These are phyloP conservation scores for Cantharis rufa DNA, from an alignment of 2,888 invertebrate species.

Conservation along the genomic window DNA sequence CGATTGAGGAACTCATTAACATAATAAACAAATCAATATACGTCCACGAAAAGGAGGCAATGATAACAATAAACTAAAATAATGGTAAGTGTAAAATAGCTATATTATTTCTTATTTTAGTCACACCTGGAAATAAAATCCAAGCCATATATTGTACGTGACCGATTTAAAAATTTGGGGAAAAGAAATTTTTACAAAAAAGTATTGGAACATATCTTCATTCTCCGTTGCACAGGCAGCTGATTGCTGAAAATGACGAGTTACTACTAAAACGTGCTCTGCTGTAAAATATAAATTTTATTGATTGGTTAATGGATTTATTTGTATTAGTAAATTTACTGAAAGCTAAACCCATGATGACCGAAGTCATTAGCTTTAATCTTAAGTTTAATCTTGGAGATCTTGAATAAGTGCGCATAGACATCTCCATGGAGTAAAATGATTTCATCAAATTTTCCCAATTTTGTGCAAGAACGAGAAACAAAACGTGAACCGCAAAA, in stretches of 20 bases:
- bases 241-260: neutral
- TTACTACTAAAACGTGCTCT: constrained; percentile 31
- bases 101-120: neutral
- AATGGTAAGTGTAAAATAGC: neutral
- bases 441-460: constrained; percentile 54
- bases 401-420: constrained; percentile 30
- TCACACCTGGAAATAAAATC: constrained; percentile 45
- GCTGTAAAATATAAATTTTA: constrained; percentile 23
- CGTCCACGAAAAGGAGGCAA: constrained; percentile 73
- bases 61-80: constrained; percentile 55
- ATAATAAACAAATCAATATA: constrained; percentile 76
- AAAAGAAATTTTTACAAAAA: constrained; percentile 40
- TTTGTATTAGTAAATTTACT: neutral
- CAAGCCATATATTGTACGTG: constrained; percentile 57
- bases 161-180: constrained; percentile 59
- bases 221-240: neutral
- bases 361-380: constrained; percentile 18
- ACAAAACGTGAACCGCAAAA: constrained; percentile 47
- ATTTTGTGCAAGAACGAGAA: constrained; percentile 56
- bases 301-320: neutral
- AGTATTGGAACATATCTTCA: constrained; percentile 11
- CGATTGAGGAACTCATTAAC: constrained; percentile 70
- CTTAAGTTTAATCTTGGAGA: constrained; percentile 17
- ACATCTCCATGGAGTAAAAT: constrained; percentile 30
- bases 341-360: constrained; percentile 11